phyloP scores from a whole-genome alignment of 2,797 vertebrate genomes.

The Megalops cyprinoides region DNA sequence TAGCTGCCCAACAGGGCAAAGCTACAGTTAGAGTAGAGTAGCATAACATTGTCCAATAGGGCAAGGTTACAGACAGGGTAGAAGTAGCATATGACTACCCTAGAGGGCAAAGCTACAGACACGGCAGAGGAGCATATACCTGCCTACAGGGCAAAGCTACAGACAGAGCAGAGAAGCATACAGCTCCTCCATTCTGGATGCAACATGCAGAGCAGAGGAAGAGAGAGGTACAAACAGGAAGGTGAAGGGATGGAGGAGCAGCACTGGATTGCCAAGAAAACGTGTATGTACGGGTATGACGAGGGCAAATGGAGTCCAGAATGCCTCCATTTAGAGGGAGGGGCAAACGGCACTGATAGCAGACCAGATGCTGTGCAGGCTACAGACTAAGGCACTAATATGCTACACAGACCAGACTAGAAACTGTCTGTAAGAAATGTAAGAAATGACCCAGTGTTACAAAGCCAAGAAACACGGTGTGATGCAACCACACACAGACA shows the following conservation, averaged over 20 bases:
- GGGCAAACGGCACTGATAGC: not conserved
- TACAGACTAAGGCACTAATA: conserved; percentile 51
- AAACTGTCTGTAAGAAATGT: not conserved
- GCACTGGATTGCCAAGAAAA: not conserved
- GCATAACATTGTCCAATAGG: conserved; percentile 27
- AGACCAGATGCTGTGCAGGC: conserved; percentile 25
- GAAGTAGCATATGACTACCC: conserved; percentile 59
- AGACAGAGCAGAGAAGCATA: conserved; percentile 42
- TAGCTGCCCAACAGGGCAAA: not conserved
- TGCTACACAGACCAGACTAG: conserved; percentile 21
- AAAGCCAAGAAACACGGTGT: conserved; percentile 19
- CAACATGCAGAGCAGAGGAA: not conserved
- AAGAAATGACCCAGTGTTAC: conserved; percentile 33
- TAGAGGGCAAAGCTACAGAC: conserved; percentile 63
- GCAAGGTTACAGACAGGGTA: not conserved
- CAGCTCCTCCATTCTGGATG: conserved; percentile 70
- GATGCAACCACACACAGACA: not conserved
- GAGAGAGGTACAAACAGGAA: too few relatives aligned
- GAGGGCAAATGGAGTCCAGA: not conserved
- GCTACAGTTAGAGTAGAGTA: conserved; percentile 38
- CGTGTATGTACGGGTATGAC: not conserved
- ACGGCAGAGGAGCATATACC: too few relatives aligned
- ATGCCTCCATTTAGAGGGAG: not conserved
- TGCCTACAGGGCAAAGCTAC: not conserved
- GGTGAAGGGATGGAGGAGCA: not conserved